Conservation (phyloP, 2,797 vertebrate genomes). For the Esox lucius region DNA sequence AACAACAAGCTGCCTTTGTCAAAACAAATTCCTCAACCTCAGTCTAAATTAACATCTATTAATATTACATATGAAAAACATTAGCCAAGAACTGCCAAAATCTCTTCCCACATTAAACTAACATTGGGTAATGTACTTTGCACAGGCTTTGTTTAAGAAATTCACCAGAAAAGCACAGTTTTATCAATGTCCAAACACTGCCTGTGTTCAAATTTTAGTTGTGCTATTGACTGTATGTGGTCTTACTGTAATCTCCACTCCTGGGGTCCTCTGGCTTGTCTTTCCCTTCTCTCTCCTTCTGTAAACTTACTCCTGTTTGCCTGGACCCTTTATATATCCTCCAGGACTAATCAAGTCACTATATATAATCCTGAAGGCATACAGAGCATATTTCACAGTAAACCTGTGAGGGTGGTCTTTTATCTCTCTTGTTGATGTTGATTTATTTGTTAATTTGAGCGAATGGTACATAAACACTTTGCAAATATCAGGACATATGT, state of each 20-base stretch:
- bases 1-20: neutral
- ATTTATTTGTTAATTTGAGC: too few species aligned
- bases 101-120: neutral
- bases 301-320: neutral
- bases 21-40: too few species aligned
- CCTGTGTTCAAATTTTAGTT: too few species aligned
- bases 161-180: too few species aligned
- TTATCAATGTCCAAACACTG: too few species aligned
- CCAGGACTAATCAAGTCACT: neutral
- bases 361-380: neutral
- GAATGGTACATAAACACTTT: too few species aligned
- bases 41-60: too few species aligned
- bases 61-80: too few species aligned
- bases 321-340: neutral
- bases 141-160: neutral
- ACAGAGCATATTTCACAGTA: neutral
- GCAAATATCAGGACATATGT: too few species aligned
- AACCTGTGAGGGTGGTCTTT: neutral
- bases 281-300: neutral
- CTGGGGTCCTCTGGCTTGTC: neutral
- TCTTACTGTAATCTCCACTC: slow-evolving; percentile 19
- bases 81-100: neutral
- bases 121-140: neutral
- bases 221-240: neutral
- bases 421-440: neutral